phyloP scores from a whole-genome alignment of 2,888 invertebrate species.

The Dasysyrphus tricinctus region DNA sequence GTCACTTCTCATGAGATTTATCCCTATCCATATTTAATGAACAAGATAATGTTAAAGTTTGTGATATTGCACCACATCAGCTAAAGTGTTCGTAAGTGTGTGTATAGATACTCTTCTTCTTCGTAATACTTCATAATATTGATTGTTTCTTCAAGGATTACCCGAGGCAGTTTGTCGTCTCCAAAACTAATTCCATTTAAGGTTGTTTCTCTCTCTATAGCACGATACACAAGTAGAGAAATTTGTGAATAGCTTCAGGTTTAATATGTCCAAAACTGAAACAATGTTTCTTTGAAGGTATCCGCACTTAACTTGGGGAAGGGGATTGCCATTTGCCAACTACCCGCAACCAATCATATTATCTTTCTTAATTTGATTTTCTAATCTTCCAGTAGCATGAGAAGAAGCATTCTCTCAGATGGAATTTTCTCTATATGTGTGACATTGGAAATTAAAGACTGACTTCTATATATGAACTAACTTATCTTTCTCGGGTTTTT shows the following conservation, averaged over 20 bases:
- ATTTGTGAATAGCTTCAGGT: constrained; percentile 15
- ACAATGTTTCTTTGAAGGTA: constrained; percentile 23
- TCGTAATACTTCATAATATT: constrained; percentile 20
- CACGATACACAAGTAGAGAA: neutral
- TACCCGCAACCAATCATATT: constrained; percentile 38
- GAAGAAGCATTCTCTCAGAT: constrained; percentile 29
- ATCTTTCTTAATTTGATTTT: constrained; percentile 70
- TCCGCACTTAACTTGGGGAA: neutral
- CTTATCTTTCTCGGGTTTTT: neutral
- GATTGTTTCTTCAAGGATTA: constrained; percentile 54
- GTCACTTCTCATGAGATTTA: constrained; percentile 66
- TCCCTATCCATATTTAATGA: constrained; percentile 69
- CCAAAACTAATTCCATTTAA: constrained; percentile 61
- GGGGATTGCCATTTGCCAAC: neutral
- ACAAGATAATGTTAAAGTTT: constrained; percentile 48
- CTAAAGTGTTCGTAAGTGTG: neutral
- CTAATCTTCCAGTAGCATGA: constrained; percentile 38
- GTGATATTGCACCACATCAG: constrained; percentile 42
- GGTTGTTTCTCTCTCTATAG: constrained; percentile 23
- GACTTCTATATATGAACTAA: constrained; percentile 21
- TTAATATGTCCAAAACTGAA: constrained; percentile 28
- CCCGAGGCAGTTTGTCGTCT: constrained; percentile 38
- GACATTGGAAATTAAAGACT: constrained; percentile 56
- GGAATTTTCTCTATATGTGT: constrained; percentile 14
- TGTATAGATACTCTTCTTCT: neutral